Evolutionary conservation across 2,888 invertebrate genomes (phyloP).

Genomic region (Eurois occulta): DNA sequence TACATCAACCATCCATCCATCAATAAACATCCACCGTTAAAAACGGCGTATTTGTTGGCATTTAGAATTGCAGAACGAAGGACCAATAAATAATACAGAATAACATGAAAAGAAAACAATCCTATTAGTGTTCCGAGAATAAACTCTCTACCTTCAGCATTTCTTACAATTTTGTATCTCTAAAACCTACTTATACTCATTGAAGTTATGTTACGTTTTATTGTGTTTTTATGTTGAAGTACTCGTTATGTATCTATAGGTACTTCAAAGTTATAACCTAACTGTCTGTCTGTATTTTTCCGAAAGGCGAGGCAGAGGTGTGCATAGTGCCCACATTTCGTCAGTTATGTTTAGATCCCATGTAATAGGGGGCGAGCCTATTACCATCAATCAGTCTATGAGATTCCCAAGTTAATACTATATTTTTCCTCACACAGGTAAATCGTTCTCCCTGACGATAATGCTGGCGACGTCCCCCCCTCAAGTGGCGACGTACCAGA

Average conservation of each 20-base stretch:
- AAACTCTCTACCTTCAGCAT: background rate
- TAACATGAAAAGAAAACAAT: background rate
- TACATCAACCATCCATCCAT: background rate
- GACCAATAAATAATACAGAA: background rate
- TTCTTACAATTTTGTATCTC: background rate
- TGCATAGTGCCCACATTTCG: background rate
- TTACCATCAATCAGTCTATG: background rate
- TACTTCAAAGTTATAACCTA: background rate
- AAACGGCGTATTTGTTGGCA: background rate
- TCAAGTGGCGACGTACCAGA: slow-evolving; percentile 98
- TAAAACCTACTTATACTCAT: background rate
- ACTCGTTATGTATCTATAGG: background rate
- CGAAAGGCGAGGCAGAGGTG: background rate
- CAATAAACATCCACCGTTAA: too few relatives aligned
- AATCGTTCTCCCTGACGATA: slow-evolving; percentile 99
- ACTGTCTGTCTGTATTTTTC: background rate
- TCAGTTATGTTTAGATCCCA: background rate
- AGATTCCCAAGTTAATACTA: background rate
- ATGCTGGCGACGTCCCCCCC: slow-evolving; percentile 98
- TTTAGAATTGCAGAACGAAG: background rate
- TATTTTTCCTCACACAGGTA: slow-evolving; percentile 92
- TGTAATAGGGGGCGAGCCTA: background rate
- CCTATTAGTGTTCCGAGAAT: background rate
- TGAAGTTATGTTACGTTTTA: background rate
- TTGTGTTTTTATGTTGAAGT: background rate